A percentile compares a stretch with the other conserved stretches of the same genome.
phyloP scores from a whole-genome alignment of 2,113 vertebrate genomes.

The Apeltes quadracus region DNA sequence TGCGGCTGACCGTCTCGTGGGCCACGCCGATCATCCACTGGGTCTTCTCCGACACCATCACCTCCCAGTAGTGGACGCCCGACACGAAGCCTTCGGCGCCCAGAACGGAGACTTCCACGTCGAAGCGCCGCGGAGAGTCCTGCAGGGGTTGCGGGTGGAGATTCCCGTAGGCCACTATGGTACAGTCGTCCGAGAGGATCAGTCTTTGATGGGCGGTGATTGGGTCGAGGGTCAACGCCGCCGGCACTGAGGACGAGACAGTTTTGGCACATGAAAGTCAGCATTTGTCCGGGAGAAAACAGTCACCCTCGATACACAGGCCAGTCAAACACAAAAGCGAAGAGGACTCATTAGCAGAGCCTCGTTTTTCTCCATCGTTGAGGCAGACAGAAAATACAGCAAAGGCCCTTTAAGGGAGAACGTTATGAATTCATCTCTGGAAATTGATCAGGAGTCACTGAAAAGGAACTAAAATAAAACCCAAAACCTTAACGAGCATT shows the following conservation, averaged over 20 bases:
- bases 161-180: constrained; percentile 96
- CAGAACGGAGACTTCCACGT: constrained; percentile 96
- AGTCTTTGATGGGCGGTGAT: constrained; percentile 96
- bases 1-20: constrained; percentile 91
- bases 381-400: constrained; percentile 29
- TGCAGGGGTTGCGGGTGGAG: constrained; percentile 95
- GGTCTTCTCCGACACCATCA: constrained; percentile 97
- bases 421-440: constrained; percentile 10
- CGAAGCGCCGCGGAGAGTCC: constrained; percentile 95
- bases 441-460: not conserved
- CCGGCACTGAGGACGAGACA: constrained; percentile 83
- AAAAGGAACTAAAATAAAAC: too few species aligned
- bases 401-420: constrained; percentile 29
- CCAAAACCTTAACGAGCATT: too few species aligned
- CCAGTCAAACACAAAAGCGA: constrained; percentile 20
- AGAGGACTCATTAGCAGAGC: constrained; percentile 20
- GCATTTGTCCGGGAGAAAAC: constrained; percentile 12
- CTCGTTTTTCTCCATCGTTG: constrained; percentile 27
- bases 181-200: constrained; percentile 97
- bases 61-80: constrained; percentile 97
- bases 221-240: constrained; percentile 91
- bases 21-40: constrained; percentile 99
- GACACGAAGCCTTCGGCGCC: constrained; percentile 88
- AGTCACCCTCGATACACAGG: not conserved
- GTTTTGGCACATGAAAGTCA: not conserved